Percentiles rank a stretch among this genome's conserved stretches.
These are phyloP conservation scores for Potorous gilbertii DNA, from an alignment of 2,797 vertebrate genomes.

Conservation along the genomic window DNA sequence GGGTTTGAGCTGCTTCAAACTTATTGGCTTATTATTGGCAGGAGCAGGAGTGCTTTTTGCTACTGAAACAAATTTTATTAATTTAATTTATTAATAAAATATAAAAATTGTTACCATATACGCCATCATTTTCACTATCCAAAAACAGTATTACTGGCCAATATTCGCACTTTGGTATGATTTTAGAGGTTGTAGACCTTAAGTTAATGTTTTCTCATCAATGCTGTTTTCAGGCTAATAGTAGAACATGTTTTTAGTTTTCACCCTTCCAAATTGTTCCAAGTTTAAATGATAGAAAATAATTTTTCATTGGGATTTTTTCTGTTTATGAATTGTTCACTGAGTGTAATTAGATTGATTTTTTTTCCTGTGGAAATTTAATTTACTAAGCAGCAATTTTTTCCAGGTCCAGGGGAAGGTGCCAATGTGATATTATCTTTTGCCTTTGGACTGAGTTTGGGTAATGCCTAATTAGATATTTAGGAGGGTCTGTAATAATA, in stretches of 20 bases:
- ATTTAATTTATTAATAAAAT: neutral
- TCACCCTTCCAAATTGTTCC: conserved; percentile 7
- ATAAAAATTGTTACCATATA: neutral
- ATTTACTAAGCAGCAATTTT: conserved; percentile 22
- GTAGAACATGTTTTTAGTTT: conserved; percentile 35
- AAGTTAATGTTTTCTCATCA: conserved; percentile 40
- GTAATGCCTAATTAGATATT: neutral
- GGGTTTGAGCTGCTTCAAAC: conserved; percentile 18
- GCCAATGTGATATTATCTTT: conserved; percentile 11
- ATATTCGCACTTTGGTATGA: conserved; percentile 1
- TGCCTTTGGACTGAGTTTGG: neutral
- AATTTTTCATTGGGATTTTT: conserved; percentile 3
- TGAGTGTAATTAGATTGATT: neutral
- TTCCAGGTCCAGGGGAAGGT: conserved; percentile 38
- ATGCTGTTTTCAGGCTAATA: conserved; percentile 22
- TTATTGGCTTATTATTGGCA: conserved; percentile 3
- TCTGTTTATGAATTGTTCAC: conserved; percentile 39
- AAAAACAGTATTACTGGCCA: conserved; percentile 20
- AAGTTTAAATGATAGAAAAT: conserved; percentile 39
- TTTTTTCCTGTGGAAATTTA: neutral
- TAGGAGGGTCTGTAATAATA: neutral
- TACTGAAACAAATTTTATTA: conserved; percentile 30
- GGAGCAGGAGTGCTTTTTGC: neutral
- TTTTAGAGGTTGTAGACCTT: neutral
- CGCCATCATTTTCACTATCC: conserved; percentile 11